phyloP scores from a whole-genome alignment of 2,888 invertebrate species.

The Muscina levida region DNA sequence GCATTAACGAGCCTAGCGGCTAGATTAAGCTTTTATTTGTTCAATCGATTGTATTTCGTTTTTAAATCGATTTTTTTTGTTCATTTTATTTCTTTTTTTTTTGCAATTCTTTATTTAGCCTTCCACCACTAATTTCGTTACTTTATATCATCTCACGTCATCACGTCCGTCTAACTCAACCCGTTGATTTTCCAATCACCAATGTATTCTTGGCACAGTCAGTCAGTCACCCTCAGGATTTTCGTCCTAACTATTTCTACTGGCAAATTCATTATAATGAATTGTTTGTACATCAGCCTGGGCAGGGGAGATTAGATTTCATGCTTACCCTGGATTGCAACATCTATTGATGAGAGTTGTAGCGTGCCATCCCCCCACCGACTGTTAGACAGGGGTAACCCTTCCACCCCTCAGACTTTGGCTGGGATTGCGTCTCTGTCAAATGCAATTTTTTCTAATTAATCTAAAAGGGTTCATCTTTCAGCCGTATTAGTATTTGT shows the following conservation, averaged over 20 bases:
- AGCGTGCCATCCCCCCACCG: no score
- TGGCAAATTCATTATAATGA: slow-evolving; percentile 17
- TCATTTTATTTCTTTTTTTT: neutral
- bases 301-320: slow-evolving; percentile 20
- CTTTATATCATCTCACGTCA: slow-evolving; percentile 11
- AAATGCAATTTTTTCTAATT: slow-evolving; percentile 39
- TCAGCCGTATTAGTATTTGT: neutral
- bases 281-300: slow-evolving; percentile 16
- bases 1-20: no score
- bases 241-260: neutral
- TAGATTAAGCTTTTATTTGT: no score
- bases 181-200: neutral
- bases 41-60: neutral
- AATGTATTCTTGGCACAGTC: no score
- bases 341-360: slow-evolving; percentile 15
- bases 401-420: neutral
- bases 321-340: neutral
- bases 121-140: slow-evolving; percentile 21
- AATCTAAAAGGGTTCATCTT: slow-evolving; percentile 32
- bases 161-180: neutral
- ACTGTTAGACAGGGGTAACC: slow-evolving; percentile 1
- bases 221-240: neutral
- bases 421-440: neutral
- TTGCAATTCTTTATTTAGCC: neutral
- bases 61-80: neutral